Evolutionary conservation across 2,113 vertebrate genomes (phyloP), one percentile per base, ranked within the genome.

Genomic region (Campylorhamphus procurvoides): DNA sequence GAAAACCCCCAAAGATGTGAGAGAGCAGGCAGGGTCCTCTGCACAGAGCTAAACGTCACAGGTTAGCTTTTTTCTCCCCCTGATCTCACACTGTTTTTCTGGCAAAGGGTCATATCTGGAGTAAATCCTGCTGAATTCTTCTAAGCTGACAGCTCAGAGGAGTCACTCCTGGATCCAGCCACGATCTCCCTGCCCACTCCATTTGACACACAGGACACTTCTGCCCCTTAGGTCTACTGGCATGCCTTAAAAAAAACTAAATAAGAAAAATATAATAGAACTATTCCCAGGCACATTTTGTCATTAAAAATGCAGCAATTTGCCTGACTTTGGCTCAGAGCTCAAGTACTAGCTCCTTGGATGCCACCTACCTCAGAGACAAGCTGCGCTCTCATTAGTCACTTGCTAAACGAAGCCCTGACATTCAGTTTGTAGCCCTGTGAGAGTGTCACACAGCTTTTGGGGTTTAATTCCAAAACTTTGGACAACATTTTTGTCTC

Each of bases 31-130:
- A 37, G 27, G 20, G 18, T 9, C 7, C 42, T 46, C 49, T 15
- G 5, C 42, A n/a, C 2, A 52, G 29, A 75, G 42, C 25, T 90
- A 55, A 37, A 1, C 0, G 0, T 18, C 39, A 56, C 55, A 75
- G 60, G 25, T 80, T 64, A 87, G n/a, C 31, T 9, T 13, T 59
- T 58, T 63, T 46, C 52, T 63, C 33, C 12, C 28, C 14, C 27
- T 7, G 4, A 25, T 52, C 86, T 87, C 77, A 72, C 1, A 6
- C 40, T 79, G 56, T 6, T 87, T 84, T 73, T 37, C 76, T 90
- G 64, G 66, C 40, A 93, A 63, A 85, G 39, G 7, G 14, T 81
- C 6, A 0, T 37, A 62, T 27, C 60, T 83, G 42, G 31, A 53
- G 31, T 53, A 49, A 91, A 84, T 71, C 58, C 53, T 75, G 62